These are phyloP conservation scores for Amphiprion clarkii DNA, from an alignment of 2,797 vertebrate genomes.

Conservation along the genomic window DNA sequence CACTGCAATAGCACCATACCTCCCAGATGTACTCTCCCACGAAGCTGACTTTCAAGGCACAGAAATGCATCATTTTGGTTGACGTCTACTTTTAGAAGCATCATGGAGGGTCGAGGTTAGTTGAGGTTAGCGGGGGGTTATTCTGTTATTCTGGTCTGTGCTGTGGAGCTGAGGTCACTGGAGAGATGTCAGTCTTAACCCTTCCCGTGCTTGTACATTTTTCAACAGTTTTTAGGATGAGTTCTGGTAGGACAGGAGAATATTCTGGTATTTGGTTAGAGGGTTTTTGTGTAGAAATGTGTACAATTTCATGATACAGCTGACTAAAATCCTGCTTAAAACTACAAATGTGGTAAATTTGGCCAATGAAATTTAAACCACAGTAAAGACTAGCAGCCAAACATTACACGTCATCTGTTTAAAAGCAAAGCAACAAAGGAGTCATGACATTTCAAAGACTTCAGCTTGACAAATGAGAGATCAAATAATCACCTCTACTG, in stretches of 20 bases:
- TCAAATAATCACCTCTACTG: background rate
- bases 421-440: too few species aligned
- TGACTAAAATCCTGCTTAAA: too few species aligned
- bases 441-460: background rate
- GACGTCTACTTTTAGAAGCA: slow-evolving; percentile 72
- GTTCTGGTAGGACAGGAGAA: background rate
- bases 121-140: slow-evolving; percentile 46
- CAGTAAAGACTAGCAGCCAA: background rate
- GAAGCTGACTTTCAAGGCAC: slow-evolving; percentile 43
- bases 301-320: background rate
- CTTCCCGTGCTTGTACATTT: slow-evolving; percentile 18
- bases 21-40: slow-evolving; percentile 47
- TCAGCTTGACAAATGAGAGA: slow-evolving; percentile 1
- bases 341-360: background rate
- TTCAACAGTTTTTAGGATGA: background rate
- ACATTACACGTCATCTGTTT: background rate
- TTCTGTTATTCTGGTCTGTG: slow-evolving; percentile 66
- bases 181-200: slow-evolving; percentile 47
- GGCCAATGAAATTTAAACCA: background rate
- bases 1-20: slow-evolving; percentile 9
- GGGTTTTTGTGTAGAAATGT: background rate
- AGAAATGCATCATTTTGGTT: slow-evolving; percentile 50
- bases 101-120: slow-evolving; percentile 63
- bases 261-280: background rate
- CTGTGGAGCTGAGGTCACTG: slow-evolving; percentile 52